Evolutionary conservation across 23 tunicate genomes (phyloP).

Genomic region (Aplidium turbinatum): DNA sequence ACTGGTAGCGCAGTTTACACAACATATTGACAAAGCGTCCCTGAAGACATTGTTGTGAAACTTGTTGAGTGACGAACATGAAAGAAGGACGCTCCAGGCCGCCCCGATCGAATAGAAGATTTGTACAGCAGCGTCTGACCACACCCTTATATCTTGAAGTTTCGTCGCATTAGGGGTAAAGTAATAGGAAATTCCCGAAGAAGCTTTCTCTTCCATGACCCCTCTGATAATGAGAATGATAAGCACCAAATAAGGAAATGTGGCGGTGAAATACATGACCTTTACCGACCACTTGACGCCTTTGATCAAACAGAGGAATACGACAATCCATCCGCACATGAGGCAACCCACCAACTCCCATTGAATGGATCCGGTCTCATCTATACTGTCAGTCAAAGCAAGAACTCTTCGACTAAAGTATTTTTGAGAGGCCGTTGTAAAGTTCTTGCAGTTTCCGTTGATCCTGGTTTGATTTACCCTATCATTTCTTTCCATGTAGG

Average conservation of each 20-base stretch:
- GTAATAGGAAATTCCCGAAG: constrained; percentile 50
- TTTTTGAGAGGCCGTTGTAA: constrained; percentile 69
- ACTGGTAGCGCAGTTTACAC: constrained; percentile 61
- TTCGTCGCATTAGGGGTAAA: constrained; percentile 63
- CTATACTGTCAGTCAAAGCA: constrained; percentile 45
- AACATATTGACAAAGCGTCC: constrained; percentile 67
- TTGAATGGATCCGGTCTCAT: constrained; percentile 51
- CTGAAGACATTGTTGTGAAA: constrained; percentile 82
- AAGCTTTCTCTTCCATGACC: constrained; percentile 59
- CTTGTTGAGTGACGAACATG: constrained; percentile 75
- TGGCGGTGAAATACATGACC: constrained; percentile 84
- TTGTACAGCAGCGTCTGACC: constrained; percentile 88
- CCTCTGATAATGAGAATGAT: constrained; percentile 62
- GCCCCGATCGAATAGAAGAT: constrained; percentile 82
- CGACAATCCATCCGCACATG: constrained; percentile 67
- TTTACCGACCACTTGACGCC: constrained; percentile 90
- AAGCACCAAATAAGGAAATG: constrained; percentile 75
- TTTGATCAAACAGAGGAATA: constrained; percentile 66
- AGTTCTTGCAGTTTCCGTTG: constrained; percentile 60
- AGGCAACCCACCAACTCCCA: constrained; percentile 54
- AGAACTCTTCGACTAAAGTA: constrained; percentile 77
- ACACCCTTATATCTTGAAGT: constrained; percentile 52
- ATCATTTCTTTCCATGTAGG: constrained; percentile 4
- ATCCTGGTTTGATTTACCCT: constrained; percentile 15
- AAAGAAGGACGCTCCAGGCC: constrained; percentile 75